Base-by-base conservation (phyloP, 2,113 vertebrate genomes). In the Pyxicephalus adspersus region DNA sequence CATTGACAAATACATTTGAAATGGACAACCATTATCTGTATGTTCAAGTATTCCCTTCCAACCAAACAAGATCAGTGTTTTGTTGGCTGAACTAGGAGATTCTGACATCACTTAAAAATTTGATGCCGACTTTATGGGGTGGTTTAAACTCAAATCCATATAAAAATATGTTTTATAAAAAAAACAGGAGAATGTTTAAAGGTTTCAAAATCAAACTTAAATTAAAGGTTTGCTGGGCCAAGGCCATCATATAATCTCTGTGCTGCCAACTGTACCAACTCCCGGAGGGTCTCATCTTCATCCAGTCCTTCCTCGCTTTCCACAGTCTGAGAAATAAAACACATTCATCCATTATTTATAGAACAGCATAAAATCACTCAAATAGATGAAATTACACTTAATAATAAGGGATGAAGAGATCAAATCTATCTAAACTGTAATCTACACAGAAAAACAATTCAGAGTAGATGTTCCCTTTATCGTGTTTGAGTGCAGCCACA, bases 211-310 rank as follows among this genome's bases (percentile, higher is more conserved):
- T 15, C 0, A 68, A 23, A 23, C 34, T 23, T 5, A 50, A 3
- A 50, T 80, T 63, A 81, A 2, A 65, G 58, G 5, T n/a, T 55
- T 4, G 91, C 89, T 0, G 96, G 96, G 20, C 91, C 93, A 55
- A 98, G 92, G 4, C 96, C 95, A 63, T 97, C 96, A 11, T 96
- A 94, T 9, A 98, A 94, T 15, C 96, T 90, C 77, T 96, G 96
- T 0, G 95, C 91, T 0, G 96, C 95, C 57, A 96, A 85, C 26
- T 98, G 96, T 72, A 97, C 90, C 95, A 96, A 96, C 83, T 98
- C 96, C 51, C 91, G 92, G 60, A 98, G 92, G 54, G 94, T 90
- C 76, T 98, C 96, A 0, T 98, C 96, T 0, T 98, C 96, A 4
- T 91, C 84, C 0, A 92, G 93, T 23, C 93, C 92, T 26, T 95